These are phyloP conservation scores for Hemaris fuciformis DNA, from an alignment of 2,888 invertebrate genomes.

Conservation along the genomic window DNA sequence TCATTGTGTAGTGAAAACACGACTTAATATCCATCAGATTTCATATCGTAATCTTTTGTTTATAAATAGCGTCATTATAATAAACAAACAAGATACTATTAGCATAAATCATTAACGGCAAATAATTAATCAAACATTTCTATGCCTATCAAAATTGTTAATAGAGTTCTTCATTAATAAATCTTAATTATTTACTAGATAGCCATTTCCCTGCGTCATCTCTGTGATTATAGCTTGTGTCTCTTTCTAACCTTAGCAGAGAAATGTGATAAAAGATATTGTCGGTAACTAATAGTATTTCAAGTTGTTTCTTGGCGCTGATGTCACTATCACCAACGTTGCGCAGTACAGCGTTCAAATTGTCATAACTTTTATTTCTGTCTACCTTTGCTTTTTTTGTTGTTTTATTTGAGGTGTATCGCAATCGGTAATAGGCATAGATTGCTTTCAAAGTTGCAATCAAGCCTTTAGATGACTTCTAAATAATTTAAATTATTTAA, in stretches of 20 bases:
- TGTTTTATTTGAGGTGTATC: neutral
- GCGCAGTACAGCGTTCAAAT: conserved; percentile 13
- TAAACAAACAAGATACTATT: neutral
- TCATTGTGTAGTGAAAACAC: neutral
- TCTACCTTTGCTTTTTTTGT: neutral
- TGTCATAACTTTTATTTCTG: conserved; percentile 15
- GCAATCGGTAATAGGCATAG: neutral
- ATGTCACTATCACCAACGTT: conserved; percentile 43
- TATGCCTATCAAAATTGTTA: neutral
- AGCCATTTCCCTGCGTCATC: neutral
- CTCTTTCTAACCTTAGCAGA: conserved; percentile 19
- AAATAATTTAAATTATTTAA: no score
- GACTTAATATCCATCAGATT: neutral
- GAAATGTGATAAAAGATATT: conserved; percentile 33
- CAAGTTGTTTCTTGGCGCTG: conserved; percentile 38
- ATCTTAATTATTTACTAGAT: neutral
- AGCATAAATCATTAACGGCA: neutral
- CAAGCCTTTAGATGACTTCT: no score
- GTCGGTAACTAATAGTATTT: conserved; percentile 30
- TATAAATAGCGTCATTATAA: neutral
- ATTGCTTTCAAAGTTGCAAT: neutral
- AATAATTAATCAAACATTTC: neutral
- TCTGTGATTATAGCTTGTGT: conserved; percentile 13
- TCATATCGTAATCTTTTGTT: neutral
- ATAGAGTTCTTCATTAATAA: neutral